phyloP scores from a whole-genome alignment of 1,140 invertebrate genomes.

The Drosophila micromelanica region DNA sequence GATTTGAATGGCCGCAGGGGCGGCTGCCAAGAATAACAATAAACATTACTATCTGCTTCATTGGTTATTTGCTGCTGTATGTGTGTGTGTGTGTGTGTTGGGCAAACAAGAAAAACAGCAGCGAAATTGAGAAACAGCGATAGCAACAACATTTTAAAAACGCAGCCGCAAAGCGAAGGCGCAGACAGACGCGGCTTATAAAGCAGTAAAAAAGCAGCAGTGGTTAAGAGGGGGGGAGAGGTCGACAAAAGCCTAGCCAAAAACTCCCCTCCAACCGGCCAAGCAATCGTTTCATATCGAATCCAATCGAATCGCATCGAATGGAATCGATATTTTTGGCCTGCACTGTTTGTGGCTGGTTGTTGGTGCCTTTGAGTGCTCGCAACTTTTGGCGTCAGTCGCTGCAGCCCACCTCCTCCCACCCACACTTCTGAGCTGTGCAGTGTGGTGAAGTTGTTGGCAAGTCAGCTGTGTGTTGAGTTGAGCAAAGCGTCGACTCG shows the following conservation, averaged over 20 bases:
- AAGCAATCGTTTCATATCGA: constrained; percentile 44
- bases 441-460: constrained; percentile 57
- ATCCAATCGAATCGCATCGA: constrained; percentile 23
- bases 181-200: constrained; percentile 72
- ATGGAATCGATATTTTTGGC: constrained; percentile 76
- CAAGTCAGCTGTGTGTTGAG: constrained; percentile 60
- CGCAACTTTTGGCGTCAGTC: not conserved
- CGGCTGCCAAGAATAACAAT: constrained; percentile 69
- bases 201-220: constrained; percentile 60
- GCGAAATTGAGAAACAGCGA: constrained; percentile 54
- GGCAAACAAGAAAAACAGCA: constrained; percentile 74
- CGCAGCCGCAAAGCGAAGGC: constrained; percentile 13
- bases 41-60: constrained; percentile 83
- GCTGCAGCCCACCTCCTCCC: constrained; percentile 42
- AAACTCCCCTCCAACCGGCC: constrained; percentile 1
- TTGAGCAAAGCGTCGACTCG: constrained; percentile 50
- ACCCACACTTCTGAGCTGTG: constrained; percentile 10
- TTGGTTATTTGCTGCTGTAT: constrained; percentile 71
- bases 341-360: constrained; percentile 49
- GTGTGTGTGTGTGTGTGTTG: not conserved
- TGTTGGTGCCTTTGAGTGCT: constrained; percentile 39
- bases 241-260: constrained; percentile 35
- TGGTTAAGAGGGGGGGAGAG: constrained; percentile 3
- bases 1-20: constrained; percentile 70
- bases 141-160: constrained; percentile 47